These are phyloP conservation scores for Parasteatoda lunata DNA, from an alignment of 2,888 invertebrate species.

Conservation along the genomic window DNA sequence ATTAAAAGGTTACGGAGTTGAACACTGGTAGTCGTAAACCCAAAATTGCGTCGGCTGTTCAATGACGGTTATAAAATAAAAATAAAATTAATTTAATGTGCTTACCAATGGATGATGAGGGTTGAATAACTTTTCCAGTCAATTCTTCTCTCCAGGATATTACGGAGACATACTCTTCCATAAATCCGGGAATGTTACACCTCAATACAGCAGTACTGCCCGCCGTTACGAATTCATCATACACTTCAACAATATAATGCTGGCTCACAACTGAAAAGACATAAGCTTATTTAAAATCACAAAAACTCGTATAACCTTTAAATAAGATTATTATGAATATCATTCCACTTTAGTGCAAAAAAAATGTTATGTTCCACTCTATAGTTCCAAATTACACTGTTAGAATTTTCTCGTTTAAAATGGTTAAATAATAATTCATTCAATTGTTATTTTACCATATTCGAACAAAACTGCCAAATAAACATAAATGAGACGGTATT, in stretches of 20 bases:
- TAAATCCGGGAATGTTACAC: conserved; percentile 72
- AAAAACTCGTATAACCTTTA: background rate
- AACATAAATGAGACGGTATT: too few relatives aligned
- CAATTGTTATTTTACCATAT: too few relatives aligned
- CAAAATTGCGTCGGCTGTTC: too few relatives aligned
- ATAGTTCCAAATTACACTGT: background rate
- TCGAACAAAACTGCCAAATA: too few relatives aligned
- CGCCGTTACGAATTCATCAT: conserved; percentile 91
- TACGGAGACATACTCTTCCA: conserved; percentile 65
- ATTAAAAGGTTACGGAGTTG: too few relatives aligned
- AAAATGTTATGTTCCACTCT: background rate
- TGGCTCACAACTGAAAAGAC: conserved; percentile 83
- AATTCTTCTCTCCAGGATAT: conserved; percentile 68
- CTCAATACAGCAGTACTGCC: conserved; percentile 92
- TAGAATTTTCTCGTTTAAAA: too few relatives aligned
- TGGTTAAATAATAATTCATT: too few relatives aligned
- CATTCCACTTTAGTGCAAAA: background rate
- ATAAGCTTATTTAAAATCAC: background rate
- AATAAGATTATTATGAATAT: background rate
- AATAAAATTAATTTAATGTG: too few relatives aligned
- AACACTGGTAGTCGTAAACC: too few relatives aligned
- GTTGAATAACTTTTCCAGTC: conserved; percentile 58
- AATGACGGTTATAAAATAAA: too few relatives aligned
- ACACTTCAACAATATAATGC: conserved; percentile 91
- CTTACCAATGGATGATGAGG: conserved; percentile 50